A percentile compares a stretch with the other conserved stretches of the same genome.
These are phyloP conservation scores for Forbesichthys agassizii DNA, from an alignment of 2,113 vertebrate species.

Conservation along the genomic window DNA sequence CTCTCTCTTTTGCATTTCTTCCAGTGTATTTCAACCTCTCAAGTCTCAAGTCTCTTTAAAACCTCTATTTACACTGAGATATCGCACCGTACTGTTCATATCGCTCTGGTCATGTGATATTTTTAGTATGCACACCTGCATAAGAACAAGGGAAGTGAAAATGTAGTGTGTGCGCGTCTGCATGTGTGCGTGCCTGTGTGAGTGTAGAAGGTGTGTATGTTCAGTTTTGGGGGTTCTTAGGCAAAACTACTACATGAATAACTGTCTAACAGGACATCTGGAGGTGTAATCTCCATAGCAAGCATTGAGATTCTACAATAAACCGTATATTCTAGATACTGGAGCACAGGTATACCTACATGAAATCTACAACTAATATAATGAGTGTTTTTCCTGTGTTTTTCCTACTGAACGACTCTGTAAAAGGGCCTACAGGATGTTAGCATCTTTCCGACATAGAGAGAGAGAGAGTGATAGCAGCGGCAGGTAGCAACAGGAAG, in stretches of 20 bases:
- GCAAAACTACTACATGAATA: conserved; percentile 4
- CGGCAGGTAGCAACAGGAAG: too few species aligned
- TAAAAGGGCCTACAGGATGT: too few species aligned
- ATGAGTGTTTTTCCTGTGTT: too few species aligned
- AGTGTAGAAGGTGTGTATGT: neutral
- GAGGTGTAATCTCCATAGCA: neutral
- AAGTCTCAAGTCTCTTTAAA: neutral
- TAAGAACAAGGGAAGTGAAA: neutral
- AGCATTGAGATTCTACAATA: too few species aligned
- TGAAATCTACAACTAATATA: too few species aligned
- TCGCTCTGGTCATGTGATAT: neutral
- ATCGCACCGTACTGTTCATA: neutral
- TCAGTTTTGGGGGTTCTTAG: neutral
- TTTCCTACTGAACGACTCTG: too few species aligned
- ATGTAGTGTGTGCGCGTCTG: conserved; percentile 6
- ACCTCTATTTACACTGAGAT: neutral
- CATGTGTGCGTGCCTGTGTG: neutral
- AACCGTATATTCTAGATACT: too few species aligned
- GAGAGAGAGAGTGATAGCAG: too few species aligned
- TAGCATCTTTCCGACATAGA: too few species aligned
- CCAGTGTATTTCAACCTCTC: neutral
- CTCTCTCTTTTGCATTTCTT: neutral
- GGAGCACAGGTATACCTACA: too few species aligned
- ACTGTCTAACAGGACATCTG: conserved; percentile 10
- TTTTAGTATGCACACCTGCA: neutral